Base-by-base conservation (phyloP, 2,888 invertebrate species). In the Hydrotaea diabolus region DNA sequence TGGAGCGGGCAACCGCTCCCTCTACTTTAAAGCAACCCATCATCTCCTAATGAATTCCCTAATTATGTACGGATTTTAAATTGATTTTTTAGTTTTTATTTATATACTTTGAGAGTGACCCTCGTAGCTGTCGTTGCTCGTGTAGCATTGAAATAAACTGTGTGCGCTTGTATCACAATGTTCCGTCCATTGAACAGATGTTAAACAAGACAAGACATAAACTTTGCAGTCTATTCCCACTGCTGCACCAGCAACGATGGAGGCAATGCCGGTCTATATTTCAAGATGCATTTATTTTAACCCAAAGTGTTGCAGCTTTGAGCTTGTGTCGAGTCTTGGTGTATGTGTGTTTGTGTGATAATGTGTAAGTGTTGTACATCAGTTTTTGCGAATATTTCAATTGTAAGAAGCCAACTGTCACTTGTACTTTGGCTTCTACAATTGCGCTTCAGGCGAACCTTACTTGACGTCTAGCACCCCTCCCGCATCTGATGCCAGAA, bases 371-470 rank as follows among this genome's bases (percentile, higher is more conserved):
- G 7, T 7, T 31, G 31, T 31, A 31, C 31, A 31, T 31, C 31
- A 31, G 31, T 31, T 2, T 59, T 15, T 13, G 26, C 23, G 13
- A 59, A 59, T 59, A 59, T 59, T 59, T 59, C 59, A 59, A 49
- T 23, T 59, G 59, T 59, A 59, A 23, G 26, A 19, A 59, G 59
- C 59, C 59, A 59, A 59, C 59, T 59, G 59, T 23, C 59, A 59
- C 7, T 59, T 59, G 59, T 59, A 59, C 59, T 59, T 59, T 59
- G 59, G 23, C 59, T 59, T 26, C 2, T 13, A 26, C 59, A 59
- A 59, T 15, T 59, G 55, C 53, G 13, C 23, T 13, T 59, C 59
- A 8, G 1, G 1, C 13, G 39, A 39, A 11, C 53, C n/a, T 53
- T 19, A 2, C 17, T 55, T 55, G 21, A 31, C 7, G 2, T 31